Evolutionary conservation across 1,140 invertebrate genomes (phyloP).

Genomic region (Hylyphantes graminicola): DNA sequence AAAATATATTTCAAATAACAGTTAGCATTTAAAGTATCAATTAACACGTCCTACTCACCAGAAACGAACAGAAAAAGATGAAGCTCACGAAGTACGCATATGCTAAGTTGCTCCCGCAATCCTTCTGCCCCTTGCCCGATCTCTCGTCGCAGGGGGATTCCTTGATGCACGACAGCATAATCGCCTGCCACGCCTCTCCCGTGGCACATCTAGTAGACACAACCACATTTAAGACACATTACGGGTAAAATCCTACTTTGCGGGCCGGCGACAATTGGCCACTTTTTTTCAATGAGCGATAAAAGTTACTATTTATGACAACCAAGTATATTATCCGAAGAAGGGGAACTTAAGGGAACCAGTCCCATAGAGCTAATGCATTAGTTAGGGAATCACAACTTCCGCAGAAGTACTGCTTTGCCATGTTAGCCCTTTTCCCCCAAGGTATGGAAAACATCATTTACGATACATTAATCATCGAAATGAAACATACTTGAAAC

Average conservation of each 20-base stretch:
- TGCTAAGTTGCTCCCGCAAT: conserved; percentile 95
- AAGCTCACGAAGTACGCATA: conserved; percentile 99
- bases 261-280: neutral
- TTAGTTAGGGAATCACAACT: too few relatives aligned
- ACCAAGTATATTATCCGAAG: neutral
- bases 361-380: too few relatives aligned
- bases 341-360: too few relatives aligned
- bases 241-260: neutral
- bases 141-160: conserved; percentile 82
- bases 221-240: neutral
- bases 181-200: conserved; percentile 98
- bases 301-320: neutral
- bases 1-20: too few relatives aligned
- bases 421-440: too few relatives aligned
- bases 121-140: conserved; percentile 66
- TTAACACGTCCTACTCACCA: conserved; percentile 74
- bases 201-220: conserved; percentile 90
- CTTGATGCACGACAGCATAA: conserved; percentile 96
- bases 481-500: too few relatives aligned
- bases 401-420: too few relatives aligned
- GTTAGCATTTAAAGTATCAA: too few relatives aligned
- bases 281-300: neutral
- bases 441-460: too few relatives aligned
- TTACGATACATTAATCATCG: too few relatives aligned
- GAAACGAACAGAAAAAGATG: conserved; percentile 99